These are phyloP conservation scores for Apeira syringaria DNA, from an alignment of 2,888 invertebrate genomes.

Conservation along the genomic window DNA sequence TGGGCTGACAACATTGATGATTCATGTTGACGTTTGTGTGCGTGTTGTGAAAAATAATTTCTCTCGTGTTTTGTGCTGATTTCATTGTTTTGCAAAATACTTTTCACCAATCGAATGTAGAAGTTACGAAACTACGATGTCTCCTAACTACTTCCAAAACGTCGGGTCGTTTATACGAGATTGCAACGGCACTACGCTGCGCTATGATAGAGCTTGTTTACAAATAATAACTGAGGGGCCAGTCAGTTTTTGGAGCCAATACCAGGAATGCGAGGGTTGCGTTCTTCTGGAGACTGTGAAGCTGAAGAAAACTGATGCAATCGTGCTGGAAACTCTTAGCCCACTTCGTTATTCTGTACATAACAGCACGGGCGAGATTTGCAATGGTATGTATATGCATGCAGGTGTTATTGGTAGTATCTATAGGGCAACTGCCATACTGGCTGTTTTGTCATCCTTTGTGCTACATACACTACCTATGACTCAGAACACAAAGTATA, in stretches of 20 bases:
- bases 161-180: constrained; percentile 62
- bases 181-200: constrained; percentile 58
- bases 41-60: constrained; percentile 5
- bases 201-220: constrained; percentile 74
- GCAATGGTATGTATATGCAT: constrained; percentile 57
- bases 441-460: no score
- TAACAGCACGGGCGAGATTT: constrained; percentile 53
- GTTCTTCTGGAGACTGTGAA: constrained; percentile 46
- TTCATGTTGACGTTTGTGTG: constrained; percentile 32
- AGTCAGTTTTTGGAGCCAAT: constrained; percentile 69
- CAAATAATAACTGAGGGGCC: constrained; percentile 55
- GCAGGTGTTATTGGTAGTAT: no score
- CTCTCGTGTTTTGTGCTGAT: constrained; percentile 36
- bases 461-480: no score
- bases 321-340: constrained; percentile 60
- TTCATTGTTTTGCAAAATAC: constrained; percentile 39
- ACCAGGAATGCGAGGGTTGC: constrained; percentile 73
- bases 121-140: constrained; percentile 48
- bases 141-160: constrained; percentile 62
- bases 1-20: no score
- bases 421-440: no score
- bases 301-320: constrained; percentile 39
- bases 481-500: no score
- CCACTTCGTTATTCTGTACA: constrained; percentile 58
- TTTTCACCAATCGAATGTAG: constrained; percentile 44